Conservation (phyloP, 2,888 invertebrate genomes). For the Aricia artaxerxes region DNA sequence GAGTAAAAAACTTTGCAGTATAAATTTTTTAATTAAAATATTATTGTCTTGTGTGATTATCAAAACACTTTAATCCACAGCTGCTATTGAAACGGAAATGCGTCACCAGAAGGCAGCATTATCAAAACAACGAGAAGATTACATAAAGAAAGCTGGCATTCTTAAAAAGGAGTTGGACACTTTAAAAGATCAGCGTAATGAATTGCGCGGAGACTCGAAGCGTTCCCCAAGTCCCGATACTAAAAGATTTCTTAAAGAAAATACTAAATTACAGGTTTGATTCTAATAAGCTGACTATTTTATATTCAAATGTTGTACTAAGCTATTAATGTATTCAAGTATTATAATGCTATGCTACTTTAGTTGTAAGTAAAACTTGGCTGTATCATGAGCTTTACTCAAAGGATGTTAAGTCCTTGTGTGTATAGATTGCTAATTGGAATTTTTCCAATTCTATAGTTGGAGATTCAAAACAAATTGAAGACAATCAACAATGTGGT, state of each 20-base stretch:
- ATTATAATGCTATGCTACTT: constrained; percentile 34
- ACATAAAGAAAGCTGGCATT: constrained; percentile 86
- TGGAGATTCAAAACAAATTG: constrained; percentile 88
- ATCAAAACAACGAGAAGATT: constrained; percentile 89
- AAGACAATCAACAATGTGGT: constrained; percentile 93
- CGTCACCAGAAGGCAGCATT: constrained; percentile 90
- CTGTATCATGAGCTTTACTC: constrained; percentile 43
- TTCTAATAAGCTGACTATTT: constrained; percentile 29
- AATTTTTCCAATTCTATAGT: constrained; percentile 69
- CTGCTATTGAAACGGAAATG: constrained; percentile 89
- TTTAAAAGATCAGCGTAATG: constrained; percentile 88
- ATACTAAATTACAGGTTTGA: constrained; percentile 90
- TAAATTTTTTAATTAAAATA: neutral
- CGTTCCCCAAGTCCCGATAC: constrained; percentile 88
- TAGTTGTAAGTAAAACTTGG: constrained; percentile 44
- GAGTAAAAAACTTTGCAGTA: constrained; percentile 31
- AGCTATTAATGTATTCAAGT: neutral
- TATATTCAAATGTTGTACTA: neutral
- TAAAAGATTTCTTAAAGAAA: constrained; percentile 89
- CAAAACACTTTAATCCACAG: constrained; percentile 52
- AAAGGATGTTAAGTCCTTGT: neutral
- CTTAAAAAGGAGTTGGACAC: constrained; percentile 89
- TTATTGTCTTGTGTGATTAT: constrained; percentile 30
- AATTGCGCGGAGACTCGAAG: constrained; percentile 84
- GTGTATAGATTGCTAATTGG: constrained; percentile 32